Conservation (phyloP, 2,888 invertebrate genomes). For the Trimorus sp. region DNA sequence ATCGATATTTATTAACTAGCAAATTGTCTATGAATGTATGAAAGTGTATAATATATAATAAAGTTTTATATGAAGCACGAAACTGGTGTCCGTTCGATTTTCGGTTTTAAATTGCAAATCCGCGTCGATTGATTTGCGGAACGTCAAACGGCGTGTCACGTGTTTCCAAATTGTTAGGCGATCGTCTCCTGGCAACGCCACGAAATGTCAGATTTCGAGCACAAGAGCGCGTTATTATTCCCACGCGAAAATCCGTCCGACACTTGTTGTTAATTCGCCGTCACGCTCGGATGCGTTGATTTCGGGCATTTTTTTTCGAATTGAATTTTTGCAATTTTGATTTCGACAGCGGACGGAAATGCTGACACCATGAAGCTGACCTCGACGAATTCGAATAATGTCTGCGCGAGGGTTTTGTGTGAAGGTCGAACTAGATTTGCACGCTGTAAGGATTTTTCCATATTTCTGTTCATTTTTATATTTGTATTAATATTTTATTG, state of each 20-base stretch:
- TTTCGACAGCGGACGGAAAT: conserved; percentile 12
- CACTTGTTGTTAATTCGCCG: not conserved
- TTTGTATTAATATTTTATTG: no score
- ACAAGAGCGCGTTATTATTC: not conserved
- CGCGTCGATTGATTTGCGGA: not conserved
- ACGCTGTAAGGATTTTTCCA: conserved; percentile 74
- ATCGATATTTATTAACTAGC: not conserved
- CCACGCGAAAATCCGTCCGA: not conserved
- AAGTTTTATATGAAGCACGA: conserved; percentile 12
- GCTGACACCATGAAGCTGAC: conserved; percentile 36
- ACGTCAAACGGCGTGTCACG: conserved; percentile 13
- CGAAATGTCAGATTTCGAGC: conserved; percentile 32
- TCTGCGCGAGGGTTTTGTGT: conserved; percentile 78
- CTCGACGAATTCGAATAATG: conserved; percentile 68
- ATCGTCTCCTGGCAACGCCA: conserved; percentile 23
- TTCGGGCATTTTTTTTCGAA: not conserved
- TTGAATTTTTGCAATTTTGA: no score
- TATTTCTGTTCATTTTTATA: not conserved
- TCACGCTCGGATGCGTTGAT: not conserved
- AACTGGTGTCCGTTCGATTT: not conserved
- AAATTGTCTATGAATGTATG: conserved; percentile 1
- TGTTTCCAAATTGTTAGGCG: conserved; percentile 27
- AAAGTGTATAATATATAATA: conserved; percentile 7
- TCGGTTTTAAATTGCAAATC: not conserved
- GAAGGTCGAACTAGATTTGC: conserved; percentile 76